These are phyloP conservation scores for Hemiprocne comata DNA, from an alignment of 2,113 vertebrate species.

Conservation along the genomic window DNA sequence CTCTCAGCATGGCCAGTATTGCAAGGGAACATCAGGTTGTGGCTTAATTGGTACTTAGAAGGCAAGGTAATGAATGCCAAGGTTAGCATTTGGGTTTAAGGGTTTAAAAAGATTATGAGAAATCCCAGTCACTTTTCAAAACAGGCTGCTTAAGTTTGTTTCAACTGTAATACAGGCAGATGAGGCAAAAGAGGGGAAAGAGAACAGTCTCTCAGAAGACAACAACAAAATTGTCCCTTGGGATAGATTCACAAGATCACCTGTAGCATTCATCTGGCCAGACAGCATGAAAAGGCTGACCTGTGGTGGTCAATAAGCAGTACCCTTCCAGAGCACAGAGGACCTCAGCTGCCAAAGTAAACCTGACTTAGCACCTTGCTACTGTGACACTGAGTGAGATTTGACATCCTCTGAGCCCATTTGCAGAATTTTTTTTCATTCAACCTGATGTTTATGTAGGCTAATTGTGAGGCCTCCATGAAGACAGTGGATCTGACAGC, in stretches of 20 bases:
- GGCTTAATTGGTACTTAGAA: neutral
- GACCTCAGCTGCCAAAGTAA: neutral
- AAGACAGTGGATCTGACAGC: neutral
- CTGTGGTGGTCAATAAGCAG: neutral
- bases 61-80: fast-evolving
- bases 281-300: neutral
- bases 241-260: neutral
- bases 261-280: neutral
- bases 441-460: neutral
- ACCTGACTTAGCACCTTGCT: neutral
- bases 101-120: neutral
- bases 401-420: neutral
- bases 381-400: neutral
- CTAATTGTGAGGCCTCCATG: neutral
- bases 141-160: neutral
- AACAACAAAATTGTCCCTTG: neutral
- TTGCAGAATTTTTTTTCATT: neutral
- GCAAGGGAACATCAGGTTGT: neutral
- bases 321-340: neutral
- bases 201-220: neutral
- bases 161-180: neutral
- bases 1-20: neutral
- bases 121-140: neutral
- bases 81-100: neutral
- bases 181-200: neutral